These are phyloP conservation scores for Gallinago paraguaiae DNA, from an alignment of 2,113 vertebrate species.

Conservation along the genomic window DNA sequence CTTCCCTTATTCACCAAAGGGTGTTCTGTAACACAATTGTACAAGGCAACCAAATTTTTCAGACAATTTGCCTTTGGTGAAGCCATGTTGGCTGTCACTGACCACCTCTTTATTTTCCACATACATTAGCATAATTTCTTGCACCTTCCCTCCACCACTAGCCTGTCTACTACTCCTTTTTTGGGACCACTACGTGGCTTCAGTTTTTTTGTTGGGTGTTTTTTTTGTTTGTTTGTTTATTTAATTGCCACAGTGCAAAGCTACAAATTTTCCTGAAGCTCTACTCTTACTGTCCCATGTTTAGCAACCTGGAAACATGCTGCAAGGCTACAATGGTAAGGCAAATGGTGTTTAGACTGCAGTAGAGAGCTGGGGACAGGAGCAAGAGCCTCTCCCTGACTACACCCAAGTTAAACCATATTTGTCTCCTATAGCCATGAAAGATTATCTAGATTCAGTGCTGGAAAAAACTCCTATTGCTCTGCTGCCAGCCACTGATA, in stretches of 20 bases:
- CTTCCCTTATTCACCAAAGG: background rate
- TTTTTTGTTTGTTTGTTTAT: background rate
- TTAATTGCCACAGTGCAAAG: background rate
- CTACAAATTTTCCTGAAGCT: background rate
- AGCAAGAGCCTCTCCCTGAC: background rate
- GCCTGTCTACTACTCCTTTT: no score
- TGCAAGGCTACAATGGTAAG: background rate
- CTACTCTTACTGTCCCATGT: background rate
- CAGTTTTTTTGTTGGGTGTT: background rate
- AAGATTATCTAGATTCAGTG: background rate
- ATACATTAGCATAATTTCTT: background rate
- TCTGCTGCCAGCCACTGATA: background rate
- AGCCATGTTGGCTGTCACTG: background rate
- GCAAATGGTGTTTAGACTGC: background rate
- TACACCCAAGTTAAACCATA: background rate
- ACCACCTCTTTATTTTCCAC: background rate
- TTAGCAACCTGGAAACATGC: background rate
- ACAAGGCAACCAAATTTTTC: background rate
- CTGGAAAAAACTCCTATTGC: background rate
- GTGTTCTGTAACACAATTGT: background rate
- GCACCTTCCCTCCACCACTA: no score
- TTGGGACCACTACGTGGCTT: background rate
- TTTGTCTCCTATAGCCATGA: background rate
- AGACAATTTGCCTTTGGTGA: background rate
- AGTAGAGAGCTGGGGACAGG: background rate